These are phyloP conservation scores for Nomada flava DNA, from an alignment of 2,888 invertebrate genomes.

Conservation along the genomic window DNA sequence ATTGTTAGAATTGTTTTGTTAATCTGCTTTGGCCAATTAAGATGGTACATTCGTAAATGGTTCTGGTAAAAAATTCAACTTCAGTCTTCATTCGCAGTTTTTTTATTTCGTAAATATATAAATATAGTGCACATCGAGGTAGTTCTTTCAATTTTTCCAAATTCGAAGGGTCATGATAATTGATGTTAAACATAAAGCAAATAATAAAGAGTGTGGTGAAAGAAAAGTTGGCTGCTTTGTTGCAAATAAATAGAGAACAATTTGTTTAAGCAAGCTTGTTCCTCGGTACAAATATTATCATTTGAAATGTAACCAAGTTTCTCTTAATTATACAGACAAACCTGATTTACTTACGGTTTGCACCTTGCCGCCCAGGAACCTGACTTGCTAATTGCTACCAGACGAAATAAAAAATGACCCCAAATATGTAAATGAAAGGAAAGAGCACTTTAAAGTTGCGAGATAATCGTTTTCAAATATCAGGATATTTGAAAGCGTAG, in stretches of 20 bases:
- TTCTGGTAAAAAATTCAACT: not conserved
- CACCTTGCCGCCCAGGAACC: not conserved
- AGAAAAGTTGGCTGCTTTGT: too few relatives aligned
- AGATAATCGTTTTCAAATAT: too few relatives aligned
- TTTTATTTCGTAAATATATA: not conserved
- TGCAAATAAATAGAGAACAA: not conserved
- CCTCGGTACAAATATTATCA: not conserved
- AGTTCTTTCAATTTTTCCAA: too few relatives aligned
- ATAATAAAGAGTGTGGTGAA: too few relatives aligned
- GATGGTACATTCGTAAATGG: not conserved
- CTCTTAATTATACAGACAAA: too few relatives aligned
- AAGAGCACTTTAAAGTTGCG: not conserved
- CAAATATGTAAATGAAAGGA: not conserved
- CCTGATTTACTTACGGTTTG: too few relatives aligned
- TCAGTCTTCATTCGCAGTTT: not conserved
- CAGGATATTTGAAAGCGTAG: too few relatives aligned
- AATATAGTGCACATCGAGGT: too few relatives aligned
- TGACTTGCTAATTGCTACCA: not conserved
- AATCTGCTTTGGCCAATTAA: not conserved
- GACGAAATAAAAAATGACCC: not conserved
- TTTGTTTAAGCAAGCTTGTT: not conserved
- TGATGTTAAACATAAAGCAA: too few relatives aligned
- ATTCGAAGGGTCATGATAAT: too few relatives aligned
- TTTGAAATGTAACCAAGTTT: too few relatives aligned
- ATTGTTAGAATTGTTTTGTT: not conserved